phyloP scores from a whole-genome alignment of 2,113 vertebrate genomes.

The Smithornis capensis region DNA sequence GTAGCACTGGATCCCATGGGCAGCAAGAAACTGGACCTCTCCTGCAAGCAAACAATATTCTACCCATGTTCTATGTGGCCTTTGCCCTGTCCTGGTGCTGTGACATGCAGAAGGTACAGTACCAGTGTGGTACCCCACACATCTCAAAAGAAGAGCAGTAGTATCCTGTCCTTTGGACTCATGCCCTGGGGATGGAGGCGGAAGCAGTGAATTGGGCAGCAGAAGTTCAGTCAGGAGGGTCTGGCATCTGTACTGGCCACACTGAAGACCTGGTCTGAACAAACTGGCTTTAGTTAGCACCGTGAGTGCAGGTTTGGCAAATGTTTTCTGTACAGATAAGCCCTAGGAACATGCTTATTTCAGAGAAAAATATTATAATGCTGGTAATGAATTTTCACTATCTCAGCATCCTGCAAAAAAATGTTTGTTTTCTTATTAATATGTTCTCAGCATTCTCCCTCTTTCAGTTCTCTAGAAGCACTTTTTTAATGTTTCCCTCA shows the following conservation, averaged over 20 bases:
- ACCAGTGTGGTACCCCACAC: background rate
- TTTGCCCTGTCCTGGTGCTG: background rate
- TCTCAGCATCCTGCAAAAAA: background rate
- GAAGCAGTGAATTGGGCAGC: background rate
- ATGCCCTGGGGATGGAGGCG: background rate
- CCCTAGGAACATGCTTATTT: background rate
- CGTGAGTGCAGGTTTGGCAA: background rate
- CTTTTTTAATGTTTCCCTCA: background rate
- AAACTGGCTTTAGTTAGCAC: background rate
- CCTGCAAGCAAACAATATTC: background rate
- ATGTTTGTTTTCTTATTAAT: background rate
- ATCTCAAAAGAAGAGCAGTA: background rate
- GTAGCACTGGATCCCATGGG: background rate
- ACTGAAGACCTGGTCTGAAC: background rate
- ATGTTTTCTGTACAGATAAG: background rate
- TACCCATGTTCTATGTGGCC: accelerated
- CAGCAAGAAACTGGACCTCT: background rate
- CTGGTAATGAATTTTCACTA: background rate
- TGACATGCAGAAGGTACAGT: background rate
- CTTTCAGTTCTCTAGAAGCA: background rate
- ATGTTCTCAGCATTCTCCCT: background rate
- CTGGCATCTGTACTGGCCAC: background rate
- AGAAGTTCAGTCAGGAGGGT: accelerated
- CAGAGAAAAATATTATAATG: background rate
- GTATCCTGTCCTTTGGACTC: background rate